Evolutionary conservation across 2,797 vertebrate genomes (phyloP).

Genomic region (Galagoides demidoff): DNA sequence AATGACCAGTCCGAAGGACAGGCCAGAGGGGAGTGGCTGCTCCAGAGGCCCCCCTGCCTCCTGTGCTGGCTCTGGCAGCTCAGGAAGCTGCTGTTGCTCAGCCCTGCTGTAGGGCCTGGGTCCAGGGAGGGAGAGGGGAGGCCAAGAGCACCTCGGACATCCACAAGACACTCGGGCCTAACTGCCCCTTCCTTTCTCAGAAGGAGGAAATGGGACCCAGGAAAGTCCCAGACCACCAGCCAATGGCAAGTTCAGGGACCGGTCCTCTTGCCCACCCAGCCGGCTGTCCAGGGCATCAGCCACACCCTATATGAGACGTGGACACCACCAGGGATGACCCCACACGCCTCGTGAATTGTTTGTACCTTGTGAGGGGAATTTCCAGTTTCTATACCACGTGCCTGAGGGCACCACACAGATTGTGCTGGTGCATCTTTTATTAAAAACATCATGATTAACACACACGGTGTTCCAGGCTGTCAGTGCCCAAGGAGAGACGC

Average conservation of each 20-base stretch:
- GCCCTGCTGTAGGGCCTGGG: not conserved
- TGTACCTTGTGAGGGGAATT: not conserved
- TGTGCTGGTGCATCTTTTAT: not conserved
- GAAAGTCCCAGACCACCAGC: not conserved
- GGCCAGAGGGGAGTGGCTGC: not conserved
- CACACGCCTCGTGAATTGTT: not conserved
- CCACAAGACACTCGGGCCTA: rapidly evolving
- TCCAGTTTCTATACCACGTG: not conserved
- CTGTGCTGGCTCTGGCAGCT: too few relatives aligned
- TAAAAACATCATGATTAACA: not conserved
- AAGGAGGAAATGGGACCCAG: not conserved
- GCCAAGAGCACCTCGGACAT: not conserved
- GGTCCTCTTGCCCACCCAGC: too few relatives aligned
- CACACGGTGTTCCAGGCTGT: too few relatives aligned
- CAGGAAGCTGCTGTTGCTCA: too few relatives aligned
- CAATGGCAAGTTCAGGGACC: too few relatives aligned
- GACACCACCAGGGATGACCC: not conserved
- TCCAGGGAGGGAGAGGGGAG: not conserved
- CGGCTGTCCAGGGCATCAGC: not conserved
- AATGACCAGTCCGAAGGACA: not conserved
- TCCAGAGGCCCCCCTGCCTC: not conserved
- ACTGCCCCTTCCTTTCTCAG: not conserved
- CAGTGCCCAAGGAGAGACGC: not conserved
- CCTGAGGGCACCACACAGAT: not conserved
- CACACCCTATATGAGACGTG: rapidly evolving